Evolutionary conservation across 2,797 vertebrate genomes (phyloP).

Genomic region (Nyctalus aviator): DNA sequence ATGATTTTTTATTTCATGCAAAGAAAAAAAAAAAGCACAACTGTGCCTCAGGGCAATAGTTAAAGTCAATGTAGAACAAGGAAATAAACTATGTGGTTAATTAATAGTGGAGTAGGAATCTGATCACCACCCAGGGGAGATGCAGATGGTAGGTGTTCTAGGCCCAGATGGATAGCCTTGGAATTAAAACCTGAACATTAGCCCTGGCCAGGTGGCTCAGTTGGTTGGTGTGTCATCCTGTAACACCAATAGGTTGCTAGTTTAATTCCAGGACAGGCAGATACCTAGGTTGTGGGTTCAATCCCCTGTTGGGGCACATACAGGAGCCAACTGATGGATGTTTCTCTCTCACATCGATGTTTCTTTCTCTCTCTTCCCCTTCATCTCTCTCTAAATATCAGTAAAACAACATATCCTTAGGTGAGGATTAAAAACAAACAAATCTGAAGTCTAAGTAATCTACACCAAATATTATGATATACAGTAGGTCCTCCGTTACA

Average conservation of each 20-base stretch:
- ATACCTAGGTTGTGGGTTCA: not conserved
- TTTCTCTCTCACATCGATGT: not conserved
- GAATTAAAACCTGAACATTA: constrained; percentile 32
- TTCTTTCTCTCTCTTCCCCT: not conserved
- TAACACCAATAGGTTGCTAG: not conserved
- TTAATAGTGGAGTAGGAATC: constrained; percentile 4
- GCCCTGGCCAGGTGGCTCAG: not conserved
- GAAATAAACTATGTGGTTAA: constrained; percentile 10
- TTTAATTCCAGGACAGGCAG: not conserved
- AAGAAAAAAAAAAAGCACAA: not conserved
- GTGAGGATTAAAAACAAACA: not conserved
- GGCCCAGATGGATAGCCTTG: not conserved
- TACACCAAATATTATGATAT: not conserved
- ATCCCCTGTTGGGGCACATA: not conserved
- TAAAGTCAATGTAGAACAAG: not conserved
- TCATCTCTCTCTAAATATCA: not conserved
- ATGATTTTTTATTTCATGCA: constrained; percentile 15
- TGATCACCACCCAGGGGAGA: not conserved
- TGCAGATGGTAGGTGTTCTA: not conserved
- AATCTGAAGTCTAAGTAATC: not conserved
- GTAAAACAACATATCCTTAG: not conserved
- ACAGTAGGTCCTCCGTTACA: too few relatives aligned
- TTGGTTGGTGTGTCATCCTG: not conserved
- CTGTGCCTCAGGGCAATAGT: not conserved
- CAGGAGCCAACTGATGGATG: not conserved